A percentile compares a stretch with the other conserved stretches of the same genome.
phyloP scores from a whole-genome alignment of 2,797 vertebrate genomes.

The Amazonetta brasiliensis region DNA sequence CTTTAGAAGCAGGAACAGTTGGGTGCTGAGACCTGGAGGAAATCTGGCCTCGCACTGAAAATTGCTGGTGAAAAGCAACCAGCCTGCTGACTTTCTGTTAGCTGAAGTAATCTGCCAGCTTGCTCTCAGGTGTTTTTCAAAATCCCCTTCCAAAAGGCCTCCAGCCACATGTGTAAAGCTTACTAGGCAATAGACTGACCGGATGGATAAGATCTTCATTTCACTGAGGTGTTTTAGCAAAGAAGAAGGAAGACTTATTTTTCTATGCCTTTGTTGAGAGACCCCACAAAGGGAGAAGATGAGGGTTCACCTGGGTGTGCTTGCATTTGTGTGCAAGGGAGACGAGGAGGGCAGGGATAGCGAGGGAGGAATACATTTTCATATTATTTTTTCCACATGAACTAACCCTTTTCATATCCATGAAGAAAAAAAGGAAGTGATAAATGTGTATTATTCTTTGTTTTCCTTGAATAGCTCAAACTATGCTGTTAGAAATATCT shows the following conservation, averaged over 20 bases:
- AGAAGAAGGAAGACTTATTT: background rate
- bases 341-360: background rate
- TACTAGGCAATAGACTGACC: background rate
- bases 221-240: background rate
- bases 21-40: conserved; percentile 45
- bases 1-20: conserved; percentile 5
- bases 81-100: conserved; percentile 9
- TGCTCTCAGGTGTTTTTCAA: conserved; percentile 1
- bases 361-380: background rate
- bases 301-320: background rate
- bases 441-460: background rate
- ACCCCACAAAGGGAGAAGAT: background rate
- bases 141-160: conserved; percentile 45
- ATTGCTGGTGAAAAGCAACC: background rate
- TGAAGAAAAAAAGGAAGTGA: background rate
- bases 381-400: background rate
- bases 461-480: background rate
- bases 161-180: background rate
- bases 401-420: background rate
- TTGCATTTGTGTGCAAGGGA: background rate
- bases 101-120: conserved; percentile 36
- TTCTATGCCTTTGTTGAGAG: background rate
- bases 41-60: conserved; percentile 20
- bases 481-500: background rate
- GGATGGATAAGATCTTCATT: background rate